Evolutionary conservation across 2,888 invertebrate genomes (phyloP).

Genomic region (Agrotis exclamationis): DNA sequence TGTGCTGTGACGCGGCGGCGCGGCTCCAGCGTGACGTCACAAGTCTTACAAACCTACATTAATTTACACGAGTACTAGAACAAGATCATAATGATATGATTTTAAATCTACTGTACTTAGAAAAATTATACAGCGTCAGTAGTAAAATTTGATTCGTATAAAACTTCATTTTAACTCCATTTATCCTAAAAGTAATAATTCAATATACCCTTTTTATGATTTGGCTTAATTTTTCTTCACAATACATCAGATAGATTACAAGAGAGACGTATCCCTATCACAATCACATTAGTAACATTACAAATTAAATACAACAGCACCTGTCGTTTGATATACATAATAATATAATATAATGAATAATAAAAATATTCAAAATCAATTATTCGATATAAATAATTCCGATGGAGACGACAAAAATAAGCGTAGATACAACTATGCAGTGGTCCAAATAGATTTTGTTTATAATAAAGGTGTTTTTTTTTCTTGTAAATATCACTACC

Average conservation of each 20-base stretch:
- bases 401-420: constrained; percentile 79
- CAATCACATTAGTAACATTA: constrained; percentile 85
- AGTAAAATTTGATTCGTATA: constrained; percentile 88
- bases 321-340: constrained; percentile 87
- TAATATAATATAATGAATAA: constrained; percentile 81
- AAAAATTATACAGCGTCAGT: constrained; percentile 86
- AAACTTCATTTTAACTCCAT: constrained; percentile 86
- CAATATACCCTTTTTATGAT: constrained; percentile 90
- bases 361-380: constrained; percentile 84
- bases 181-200: constrained; percentile 88
- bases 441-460: constrained; percentile 81
- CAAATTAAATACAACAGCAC: constrained; percentile 89
- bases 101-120: constrained; percentile 87
- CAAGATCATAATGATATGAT: constrained; percentile 86
- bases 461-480: constrained; percentile 69
- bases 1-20: constrained; percentile 68
- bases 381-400: constrained; percentile 81
- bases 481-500: constrained; percentile 81
- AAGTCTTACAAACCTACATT: constrained; percentile 77
- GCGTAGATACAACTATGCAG: constrained; percentile 84
- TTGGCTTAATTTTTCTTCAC: constrained; percentile 85
- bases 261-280: constrained; percentile 87
- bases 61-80: constrained; percentile 80
- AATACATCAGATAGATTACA: constrained; percentile 84
- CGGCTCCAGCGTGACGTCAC: constrained; percentile 65